Percentiles rank a stretch among this genome's conserved stretches.
phyloP scores from a whole-genome alignment of 64 coral and sea anemone species.

The Actinia tenebrosa region DNA sequence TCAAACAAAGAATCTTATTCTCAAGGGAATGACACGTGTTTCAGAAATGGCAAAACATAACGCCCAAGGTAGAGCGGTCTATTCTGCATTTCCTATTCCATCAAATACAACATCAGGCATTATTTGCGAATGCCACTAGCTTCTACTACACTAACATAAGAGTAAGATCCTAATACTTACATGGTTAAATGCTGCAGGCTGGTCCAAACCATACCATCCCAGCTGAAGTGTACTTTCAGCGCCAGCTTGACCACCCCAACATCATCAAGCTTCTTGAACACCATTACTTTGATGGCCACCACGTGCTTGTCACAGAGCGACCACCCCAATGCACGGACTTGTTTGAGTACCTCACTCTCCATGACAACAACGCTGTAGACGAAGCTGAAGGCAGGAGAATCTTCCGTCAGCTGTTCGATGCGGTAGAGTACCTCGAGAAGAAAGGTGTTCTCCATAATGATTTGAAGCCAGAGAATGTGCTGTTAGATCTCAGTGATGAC shows the following conservation, averaged over 20 bases:
- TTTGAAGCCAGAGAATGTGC: conserved; percentile 20
- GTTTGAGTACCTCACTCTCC: not conserved
- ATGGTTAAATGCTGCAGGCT: not conserved
- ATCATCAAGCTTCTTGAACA: conserved; percentile 24
- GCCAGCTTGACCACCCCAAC: not conserved
- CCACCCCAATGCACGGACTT: conserved; percentile 6
- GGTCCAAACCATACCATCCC: not conserved
- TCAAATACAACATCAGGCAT: too few species aligned
- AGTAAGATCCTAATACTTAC: too few species aligned
- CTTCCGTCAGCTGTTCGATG: conserved; percentile 1
- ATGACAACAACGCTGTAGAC: not conserved
- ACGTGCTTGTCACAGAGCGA: conserved; percentile 20
- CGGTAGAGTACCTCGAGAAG: not conserved
- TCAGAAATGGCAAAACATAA: not conserved
- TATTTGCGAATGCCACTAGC: too few species aligned
- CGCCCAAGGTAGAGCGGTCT: not conserved
- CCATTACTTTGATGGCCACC: not conserved
- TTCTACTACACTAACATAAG: too few species aligned
- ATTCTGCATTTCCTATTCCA: too few species aligned
- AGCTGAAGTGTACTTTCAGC: conserved; percentile 18
- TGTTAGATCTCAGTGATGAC: conserved; percentile 16
- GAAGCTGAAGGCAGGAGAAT: not conserved
- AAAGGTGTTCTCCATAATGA: conserved; percentile 14
- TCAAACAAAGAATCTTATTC: too few species aligned
- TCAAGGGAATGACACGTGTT: too few species aligned